Conservation (phyloP, 2,888 invertebrate genomes). For the Teleiodes luculella region DNA sequence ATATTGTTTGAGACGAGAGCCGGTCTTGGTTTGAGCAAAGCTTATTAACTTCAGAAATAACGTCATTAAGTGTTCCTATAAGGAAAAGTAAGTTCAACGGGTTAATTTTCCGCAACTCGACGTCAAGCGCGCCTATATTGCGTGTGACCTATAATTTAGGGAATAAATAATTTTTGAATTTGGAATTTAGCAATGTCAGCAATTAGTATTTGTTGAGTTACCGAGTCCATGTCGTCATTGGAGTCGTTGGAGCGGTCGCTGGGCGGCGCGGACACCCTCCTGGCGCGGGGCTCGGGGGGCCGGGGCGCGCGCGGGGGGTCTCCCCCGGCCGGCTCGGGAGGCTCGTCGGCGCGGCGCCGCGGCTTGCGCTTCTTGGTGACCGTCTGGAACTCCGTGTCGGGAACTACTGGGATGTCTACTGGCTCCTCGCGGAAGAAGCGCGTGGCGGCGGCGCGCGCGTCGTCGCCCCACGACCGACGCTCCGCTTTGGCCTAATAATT, state of each 20-base stretch:
- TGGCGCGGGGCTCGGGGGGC: conserved; percentile 69
- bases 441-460: conserved; percentile 60
- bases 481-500: conserved; percentile 65
- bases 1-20: too few relatives aligned
- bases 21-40: too few relatives aligned
- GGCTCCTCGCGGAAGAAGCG: conserved; percentile 52
- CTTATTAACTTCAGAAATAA: too few relatives aligned
- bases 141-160: too few relatives aligned
- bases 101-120: too few relatives aligned
- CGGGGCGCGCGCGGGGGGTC: conserved; percentile 24
- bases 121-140: too few relatives aligned
- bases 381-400: conserved; percentile 84
- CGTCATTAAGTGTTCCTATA: too few relatives aligned
- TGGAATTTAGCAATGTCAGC: conserved; percentile 68
- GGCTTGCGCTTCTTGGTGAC: conserved; percentile 90
- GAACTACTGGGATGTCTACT: conserved; percentile 27
- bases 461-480: conserved; percentile 84
- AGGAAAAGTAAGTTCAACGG: too few relatives aligned
- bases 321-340: conserved; percentile 24
- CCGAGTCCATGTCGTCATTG: conserved; percentile 89
- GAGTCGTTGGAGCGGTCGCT: conserved; percentile 90
- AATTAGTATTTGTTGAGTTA: conserved; percentile 46
- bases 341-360: conserved; percentile 77
- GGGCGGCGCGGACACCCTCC: conserved; percentile 83
- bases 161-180: too few relatives aligned